Evolutionary conservation across 2,888 invertebrate species (phyloP).

Genomic region (Cyaniris semiargus): DNA sequence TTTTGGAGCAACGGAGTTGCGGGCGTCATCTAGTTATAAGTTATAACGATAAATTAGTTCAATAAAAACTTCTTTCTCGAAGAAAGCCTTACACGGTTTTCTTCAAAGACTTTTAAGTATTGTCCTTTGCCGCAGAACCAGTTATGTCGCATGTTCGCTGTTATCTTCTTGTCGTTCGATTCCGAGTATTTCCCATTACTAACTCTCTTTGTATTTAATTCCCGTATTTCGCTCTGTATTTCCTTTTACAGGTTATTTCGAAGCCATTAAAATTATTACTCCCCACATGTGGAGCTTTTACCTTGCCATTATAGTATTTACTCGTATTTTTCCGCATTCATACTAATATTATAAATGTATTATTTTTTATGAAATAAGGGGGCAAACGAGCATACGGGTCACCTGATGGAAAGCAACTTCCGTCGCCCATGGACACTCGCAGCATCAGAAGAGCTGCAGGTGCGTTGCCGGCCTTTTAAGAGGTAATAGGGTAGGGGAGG

Average conservation of each 20-base stretch:
- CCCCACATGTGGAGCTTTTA: not conserved
- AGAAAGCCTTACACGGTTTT: not conserved
- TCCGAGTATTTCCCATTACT: conserved; percentile 1
- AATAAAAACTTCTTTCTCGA: not conserved
- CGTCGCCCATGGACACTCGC: too few species aligned
- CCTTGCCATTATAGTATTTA: not conserved
- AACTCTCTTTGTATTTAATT: not conserved
- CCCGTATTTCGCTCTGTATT: not conserved
- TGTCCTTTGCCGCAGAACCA: not conserved
- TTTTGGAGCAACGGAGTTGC: too few species aligned
- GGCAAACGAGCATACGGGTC: too few species aligned
- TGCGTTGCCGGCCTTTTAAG: too few species aligned
- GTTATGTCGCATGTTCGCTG: conserved; percentile 7
- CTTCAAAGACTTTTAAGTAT: not conserved
- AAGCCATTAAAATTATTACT: not conserved
- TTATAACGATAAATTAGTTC: too few species aligned
- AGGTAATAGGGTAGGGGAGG: too few species aligned
- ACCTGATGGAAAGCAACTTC: too few species aligned
- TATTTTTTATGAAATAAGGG: too few species aligned
- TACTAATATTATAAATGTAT: not conserved
- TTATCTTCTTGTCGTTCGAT: not conserved
- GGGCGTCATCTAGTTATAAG: too few species aligned
- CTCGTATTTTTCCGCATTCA: not conserved
- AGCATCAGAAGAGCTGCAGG: too few species aligned
- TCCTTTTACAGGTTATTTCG: not conserved